phyloP scores from a whole-genome alignment of 1,140 invertebrate species.

The Dendroctonus ponderosae region DNA sequence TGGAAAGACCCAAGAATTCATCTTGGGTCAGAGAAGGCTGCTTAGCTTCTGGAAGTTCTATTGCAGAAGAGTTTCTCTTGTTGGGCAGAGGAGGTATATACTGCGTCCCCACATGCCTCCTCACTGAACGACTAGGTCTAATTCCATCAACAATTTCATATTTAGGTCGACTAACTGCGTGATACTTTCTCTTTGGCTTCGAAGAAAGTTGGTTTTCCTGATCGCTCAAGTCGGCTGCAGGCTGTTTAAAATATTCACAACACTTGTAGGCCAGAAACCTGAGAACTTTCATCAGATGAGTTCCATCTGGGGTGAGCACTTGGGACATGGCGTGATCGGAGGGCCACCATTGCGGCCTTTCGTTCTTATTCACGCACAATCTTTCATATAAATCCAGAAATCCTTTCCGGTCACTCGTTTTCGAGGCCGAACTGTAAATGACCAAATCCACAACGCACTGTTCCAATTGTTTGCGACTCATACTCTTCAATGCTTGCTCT shows the following conservation, averaged over 20 bases:
- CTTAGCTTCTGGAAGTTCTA: not conserved
- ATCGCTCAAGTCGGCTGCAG: slow-evolving; percentile 11
- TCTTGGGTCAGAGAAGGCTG: slow-evolving; percentile 25
- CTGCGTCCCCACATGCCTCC: no score
- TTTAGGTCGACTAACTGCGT: not conserved
- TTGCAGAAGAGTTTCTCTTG: no score
- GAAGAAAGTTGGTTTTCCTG: not conserved
- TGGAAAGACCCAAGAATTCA: slow-evolving; percentile 32
- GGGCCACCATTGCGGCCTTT: slow-evolving; percentile 39
- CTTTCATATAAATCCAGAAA: slow-evolving; percentile 16
- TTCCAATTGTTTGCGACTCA: slow-evolving; percentile 35
- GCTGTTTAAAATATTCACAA: slow-evolving; percentile 36
- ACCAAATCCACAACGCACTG: slow-evolving; percentile 35
- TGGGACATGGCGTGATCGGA: slow-evolving; percentile 28
- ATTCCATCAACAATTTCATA: not conserved
- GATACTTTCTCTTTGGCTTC: not conserved
- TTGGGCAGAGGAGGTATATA: no score
- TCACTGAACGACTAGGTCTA: not conserved
- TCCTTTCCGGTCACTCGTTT: slow-evolving; percentile 12
- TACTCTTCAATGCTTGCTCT: slow-evolving; percentile 31
- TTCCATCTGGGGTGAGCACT: slow-evolving; percentile 20
- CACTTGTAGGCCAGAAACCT: slow-evolving; percentile 32
- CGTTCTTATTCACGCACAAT: slow-evolving; percentile 14
- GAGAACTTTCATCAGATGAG: slow-evolving; percentile 17
- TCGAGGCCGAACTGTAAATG: slow-evolving; percentile 23